These are phyloP conservation scores for Crematogaster levior DNA, from an alignment of 2,888 invertebrate species.

Conservation along the genomic window DNA sequence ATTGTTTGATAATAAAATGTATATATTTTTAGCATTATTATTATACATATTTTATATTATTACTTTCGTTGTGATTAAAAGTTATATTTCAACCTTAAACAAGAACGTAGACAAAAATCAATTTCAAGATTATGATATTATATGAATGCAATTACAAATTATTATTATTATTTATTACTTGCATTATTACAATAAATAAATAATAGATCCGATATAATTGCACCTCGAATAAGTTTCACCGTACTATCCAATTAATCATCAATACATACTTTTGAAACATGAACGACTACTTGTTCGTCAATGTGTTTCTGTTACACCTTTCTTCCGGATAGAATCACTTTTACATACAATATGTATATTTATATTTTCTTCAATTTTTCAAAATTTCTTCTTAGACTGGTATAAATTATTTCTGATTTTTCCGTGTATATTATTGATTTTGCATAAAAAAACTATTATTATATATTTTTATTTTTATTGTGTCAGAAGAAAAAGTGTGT, in stretches of 20 bases:
- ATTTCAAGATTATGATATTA: neutral
- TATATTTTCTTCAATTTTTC: conserved; percentile 49
- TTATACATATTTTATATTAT: neutral
- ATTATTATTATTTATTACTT: no score
- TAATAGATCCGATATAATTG: neutral
- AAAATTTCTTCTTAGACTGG: conserved; percentile 55
- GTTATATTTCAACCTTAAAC: neutral
- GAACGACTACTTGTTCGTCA: conserved; percentile 56
- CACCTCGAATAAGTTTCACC: neutral
- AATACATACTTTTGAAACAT: neutral
- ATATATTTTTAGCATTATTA: neutral
- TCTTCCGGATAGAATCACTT: conserved; percentile 49
- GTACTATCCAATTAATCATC: neutral
- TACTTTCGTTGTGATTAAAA: neutral
- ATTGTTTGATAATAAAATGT: neutral
- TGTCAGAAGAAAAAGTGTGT: neutral
- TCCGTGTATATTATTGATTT: conserved; percentile 17
- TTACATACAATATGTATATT: conserved; percentile 14
- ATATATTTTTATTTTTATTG: neutral
- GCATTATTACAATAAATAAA: no score
- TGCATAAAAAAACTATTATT: neutral
- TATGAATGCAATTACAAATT: neutral
- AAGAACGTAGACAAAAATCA: neutral
- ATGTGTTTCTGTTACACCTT: conserved; percentile 70
- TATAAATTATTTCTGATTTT: conserved; percentile 44